Conservation (phyloP, 1,140 invertebrate genomes). For the Scaptomyza montana region DNA sequence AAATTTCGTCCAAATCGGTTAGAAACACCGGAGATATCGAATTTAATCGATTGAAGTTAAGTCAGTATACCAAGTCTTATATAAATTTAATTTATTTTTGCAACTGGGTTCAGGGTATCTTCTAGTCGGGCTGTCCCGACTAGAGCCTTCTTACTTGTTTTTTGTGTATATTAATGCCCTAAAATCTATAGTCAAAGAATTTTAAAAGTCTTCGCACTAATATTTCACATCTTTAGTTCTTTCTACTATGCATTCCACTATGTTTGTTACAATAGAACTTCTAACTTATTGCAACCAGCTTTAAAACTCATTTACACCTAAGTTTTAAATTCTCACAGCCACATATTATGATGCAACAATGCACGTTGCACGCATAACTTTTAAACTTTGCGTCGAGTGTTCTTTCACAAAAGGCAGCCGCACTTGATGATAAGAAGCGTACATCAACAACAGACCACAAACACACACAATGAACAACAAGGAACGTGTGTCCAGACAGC, state of each 20-base stretch:
- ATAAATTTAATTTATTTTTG: too few relatives aligned
- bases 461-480: slow-evolving; percentile 11
- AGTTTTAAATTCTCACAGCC: slow-evolving; percentile 4
- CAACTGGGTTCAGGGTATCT: too few relatives aligned
- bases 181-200: too few relatives aligned
- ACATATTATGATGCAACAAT: neutral
- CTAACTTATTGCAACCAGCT: neutral
- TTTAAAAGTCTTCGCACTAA: too few relatives aligned
- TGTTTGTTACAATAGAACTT: neutral
- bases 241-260: neutral
- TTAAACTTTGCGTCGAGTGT: slow-evolving; percentile 17
- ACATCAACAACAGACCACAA: slow-evolving; percentile 46
- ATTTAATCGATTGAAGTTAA: too few relatives aligned
- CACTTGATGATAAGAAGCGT: slow-evolving; percentile 48
- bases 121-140: too few relatives aligned
- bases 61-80: too few relatives aligned
- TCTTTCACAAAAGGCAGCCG: neutral
- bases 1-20: too few relatives aligned
- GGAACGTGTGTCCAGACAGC: slow-evolving; percentile 30
- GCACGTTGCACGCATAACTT: neutral
- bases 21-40: too few relatives aligned
- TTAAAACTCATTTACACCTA: neutral
- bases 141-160: too few relatives aligned
- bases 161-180: too few relatives aligned
- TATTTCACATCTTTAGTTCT: neutral